Evolutionary conservation across 2,888 invertebrate genomes (phyloP).

Genomic region (Agriopis marginaria): DNA sequence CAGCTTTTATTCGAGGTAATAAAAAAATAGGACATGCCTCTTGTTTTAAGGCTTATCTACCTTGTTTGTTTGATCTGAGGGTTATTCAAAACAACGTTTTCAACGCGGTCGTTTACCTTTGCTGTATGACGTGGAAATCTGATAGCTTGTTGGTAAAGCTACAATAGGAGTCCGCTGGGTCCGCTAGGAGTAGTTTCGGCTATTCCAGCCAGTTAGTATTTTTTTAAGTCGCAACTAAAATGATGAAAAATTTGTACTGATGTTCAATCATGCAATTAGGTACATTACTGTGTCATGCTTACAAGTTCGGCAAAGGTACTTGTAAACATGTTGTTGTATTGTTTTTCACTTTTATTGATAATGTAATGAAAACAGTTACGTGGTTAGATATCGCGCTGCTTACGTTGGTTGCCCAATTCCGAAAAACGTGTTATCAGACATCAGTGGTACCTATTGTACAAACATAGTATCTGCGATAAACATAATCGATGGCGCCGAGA

Average conservation of each 20-base stretch:
- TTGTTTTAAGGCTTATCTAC: too few species aligned
- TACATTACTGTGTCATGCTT: background rate
- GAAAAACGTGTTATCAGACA: conserved; percentile 61
- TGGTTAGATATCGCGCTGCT: conserved; percentile 43
- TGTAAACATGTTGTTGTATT: conserved; percentile 3
- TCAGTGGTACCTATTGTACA: conserved; percentile 56
- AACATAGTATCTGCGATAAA: conserved; percentile 66
- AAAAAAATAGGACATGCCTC: too few species aligned
- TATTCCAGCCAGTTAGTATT: background rate
- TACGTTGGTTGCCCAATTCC: conserved; percentile 63
- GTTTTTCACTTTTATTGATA: conserved; percentile 26
- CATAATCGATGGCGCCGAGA: conserved; percentile 72
- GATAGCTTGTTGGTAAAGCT: conserved; percentile 5
- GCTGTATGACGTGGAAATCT: conserved; percentile 3
- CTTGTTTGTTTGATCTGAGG: background rate
- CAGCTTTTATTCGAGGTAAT: too few species aligned
- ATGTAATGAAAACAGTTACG: conserved; percentile 31
- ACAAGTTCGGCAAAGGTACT: background rate
- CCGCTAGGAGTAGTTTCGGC: background rate
- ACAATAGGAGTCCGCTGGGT: background rate
- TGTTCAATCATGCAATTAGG: background rate
- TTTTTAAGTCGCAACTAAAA: background rate
- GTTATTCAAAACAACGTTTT: conserved; percentile 10
- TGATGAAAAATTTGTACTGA: background rate
- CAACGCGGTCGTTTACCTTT: conserved; percentile 12